Conservation (phyloP, 2,888 invertebrate species). For the Himalopsyche japonica region DNA sequence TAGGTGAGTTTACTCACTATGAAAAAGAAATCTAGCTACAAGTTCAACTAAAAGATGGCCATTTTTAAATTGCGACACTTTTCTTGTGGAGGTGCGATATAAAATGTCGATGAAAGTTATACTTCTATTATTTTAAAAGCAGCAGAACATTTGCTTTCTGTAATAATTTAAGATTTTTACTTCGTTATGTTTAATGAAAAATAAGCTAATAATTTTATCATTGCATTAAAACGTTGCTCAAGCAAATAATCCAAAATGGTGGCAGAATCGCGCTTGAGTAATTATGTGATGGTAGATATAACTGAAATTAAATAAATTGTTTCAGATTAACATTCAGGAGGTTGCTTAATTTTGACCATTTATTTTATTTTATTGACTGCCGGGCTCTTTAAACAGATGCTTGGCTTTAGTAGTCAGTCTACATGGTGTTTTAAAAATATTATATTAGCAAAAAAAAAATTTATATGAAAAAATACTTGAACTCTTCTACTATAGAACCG, state of each 20-base stretch:
- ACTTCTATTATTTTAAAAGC: no score
- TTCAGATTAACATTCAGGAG: neutral
- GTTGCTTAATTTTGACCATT: neutral
- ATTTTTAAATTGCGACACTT: no score
- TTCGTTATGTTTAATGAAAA: no score
- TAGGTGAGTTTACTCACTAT: no score
- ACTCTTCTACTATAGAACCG: no score
- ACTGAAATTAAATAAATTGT: neutral
- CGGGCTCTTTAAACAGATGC: neutral
- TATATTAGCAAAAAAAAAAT: neutral
- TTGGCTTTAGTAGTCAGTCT: neutral
- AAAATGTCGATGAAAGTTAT: no score
- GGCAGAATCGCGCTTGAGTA: neutral
- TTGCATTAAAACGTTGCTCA: neutral
- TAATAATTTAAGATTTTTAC: no score
- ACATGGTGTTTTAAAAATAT: neutral
- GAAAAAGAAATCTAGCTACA: no score
- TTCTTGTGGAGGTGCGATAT: no score
- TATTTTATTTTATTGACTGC: neutral
- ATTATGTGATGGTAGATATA: conserved; percentile 1
- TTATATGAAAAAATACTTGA: no score
- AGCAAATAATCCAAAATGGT: neutral
- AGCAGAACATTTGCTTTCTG: no score
- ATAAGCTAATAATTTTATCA: neutral
- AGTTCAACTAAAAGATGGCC: no score